Base-by-base conservation (phyloP, 2,888 invertebrate species). In the Tetramorium bicarinatum region DNA sequence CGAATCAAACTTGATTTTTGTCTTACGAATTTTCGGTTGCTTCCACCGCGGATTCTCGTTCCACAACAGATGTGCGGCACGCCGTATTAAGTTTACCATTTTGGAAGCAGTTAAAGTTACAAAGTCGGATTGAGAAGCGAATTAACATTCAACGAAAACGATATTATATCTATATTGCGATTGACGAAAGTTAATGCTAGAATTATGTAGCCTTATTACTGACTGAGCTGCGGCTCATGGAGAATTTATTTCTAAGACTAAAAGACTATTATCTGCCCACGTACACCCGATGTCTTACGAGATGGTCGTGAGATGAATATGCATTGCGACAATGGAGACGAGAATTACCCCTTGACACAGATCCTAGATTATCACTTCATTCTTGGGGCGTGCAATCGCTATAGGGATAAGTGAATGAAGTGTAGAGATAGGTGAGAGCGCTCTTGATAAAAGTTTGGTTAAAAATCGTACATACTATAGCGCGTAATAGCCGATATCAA, bases 301-400 rank as follows among this genome's bases (percentile, higher is more conserved):
- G 44, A 29, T 41, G 69, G 21, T 76, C 76, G 64, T 61, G 79
- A 49, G 59, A 80, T 80, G 79, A 80, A 80, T 80, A 80, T 80
- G 71, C 79, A 80, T 71, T 59, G 47, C 25, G 47, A 59, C 47
- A 47, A 61, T 47, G n/a, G 49, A 61, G 79, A 49, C n/a, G 47
- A 80, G 71, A 29, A 49, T 71, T 49, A 80, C 18, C 34, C 13
- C 79, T 71, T 80, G 79, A 80, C 79, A 80, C 38, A 59, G 71
- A 80, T 80, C 34, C 47, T 47, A 47, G 79, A 67, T 61, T 80
- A 49, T 71, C 71, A 18, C 47, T 49, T 56, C 29, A 41, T 52
- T 77, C 54, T 77, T 44, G 29, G 44, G 29, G 34, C 56, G 54
- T 71, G n/a, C 47, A 59, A 15, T 34, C 49, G 49, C 13, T 38